Evolutionary conservation across 2,888 invertebrate genomes (phyloP).

Genomic region (Coelinius sp.): DNA sequence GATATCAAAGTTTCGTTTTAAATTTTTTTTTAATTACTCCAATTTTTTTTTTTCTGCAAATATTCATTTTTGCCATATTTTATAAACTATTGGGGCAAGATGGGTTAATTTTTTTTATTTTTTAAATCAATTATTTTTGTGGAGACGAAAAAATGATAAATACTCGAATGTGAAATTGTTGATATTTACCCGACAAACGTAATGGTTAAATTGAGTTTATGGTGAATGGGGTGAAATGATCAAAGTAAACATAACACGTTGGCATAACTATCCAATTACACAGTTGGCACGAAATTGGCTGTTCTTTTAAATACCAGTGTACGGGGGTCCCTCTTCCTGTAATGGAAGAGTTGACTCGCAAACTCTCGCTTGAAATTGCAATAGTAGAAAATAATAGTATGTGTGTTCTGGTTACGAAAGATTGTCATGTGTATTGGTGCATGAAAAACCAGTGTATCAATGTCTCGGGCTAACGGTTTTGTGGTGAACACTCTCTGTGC

Average conservation of each 20-base stretch:
- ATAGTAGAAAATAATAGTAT: slow-evolving; percentile 19
- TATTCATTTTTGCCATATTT: not conserved
- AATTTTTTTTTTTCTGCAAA: not conserved
- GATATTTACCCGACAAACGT: not conserved
- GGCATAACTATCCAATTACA: slow-evolving; percentile 22
- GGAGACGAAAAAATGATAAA: not conserved
- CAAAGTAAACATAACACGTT: slow-evolving; percentile 10
- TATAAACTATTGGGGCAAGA: not conserved
- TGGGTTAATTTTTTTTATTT: not conserved
- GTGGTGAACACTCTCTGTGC: not conserved
- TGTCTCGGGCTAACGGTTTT: slow-evolving; percentile 8
- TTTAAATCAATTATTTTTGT: too few species aligned
- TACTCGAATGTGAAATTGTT: not conserved
- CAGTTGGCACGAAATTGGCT: slow-evolving; percentile 14
- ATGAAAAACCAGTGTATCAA: slow-evolving; percentile 22
- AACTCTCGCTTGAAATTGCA: slow-evolving; percentile 48
- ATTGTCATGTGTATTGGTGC: slow-evolving; percentile 16
- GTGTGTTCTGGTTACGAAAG: slow-evolving; percentile 43
- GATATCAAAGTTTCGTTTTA: too few species aligned
- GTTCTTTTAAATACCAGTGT: slow-evolving; percentile 26
- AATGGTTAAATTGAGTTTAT: not conserved
- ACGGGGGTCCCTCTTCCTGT: slow-evolving; percentile 43
- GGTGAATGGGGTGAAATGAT: not conserved
- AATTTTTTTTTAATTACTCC: too few species aligned
- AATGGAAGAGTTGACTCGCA: slow-evolving; percentile 55